These are phyloP conservation scores for Helicorthomorpha holstii DNA, from an alignment of 1,140 invertebrate species.

Conservation along the genomic window DNA sequence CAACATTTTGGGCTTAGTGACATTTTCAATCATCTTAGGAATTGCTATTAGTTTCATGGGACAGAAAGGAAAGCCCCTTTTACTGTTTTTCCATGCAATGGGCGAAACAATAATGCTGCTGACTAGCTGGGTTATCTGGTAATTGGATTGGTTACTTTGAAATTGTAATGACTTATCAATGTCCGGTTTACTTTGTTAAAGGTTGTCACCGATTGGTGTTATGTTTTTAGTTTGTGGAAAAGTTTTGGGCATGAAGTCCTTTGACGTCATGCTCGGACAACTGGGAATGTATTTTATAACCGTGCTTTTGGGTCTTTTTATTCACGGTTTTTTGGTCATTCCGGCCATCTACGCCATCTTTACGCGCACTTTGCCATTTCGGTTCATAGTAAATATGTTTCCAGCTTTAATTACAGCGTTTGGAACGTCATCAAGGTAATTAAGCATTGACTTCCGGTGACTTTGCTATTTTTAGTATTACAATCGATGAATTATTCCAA, in stretches of 20 bases:
- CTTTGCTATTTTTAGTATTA: too few species aligned
- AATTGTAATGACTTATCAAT: too few species aligned
- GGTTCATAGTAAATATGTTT: conserved; percentile 36
- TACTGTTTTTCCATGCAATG: conserved; percentile 52
- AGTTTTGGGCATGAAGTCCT: conserved; percentile 36
- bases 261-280: conserved; percentile 31
- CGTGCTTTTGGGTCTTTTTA: conserved; percentile 35
- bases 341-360: conserved; percentile 33
- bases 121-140: conserved; percentile 71
- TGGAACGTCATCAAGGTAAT: conserved; percentile 28
- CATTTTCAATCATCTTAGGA: conserved; percentile 56
- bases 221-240: conserved; percentile 36
- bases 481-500: too few species aligned
- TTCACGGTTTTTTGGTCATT: conserved; percentile 35
- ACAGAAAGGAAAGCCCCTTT: conserved; percentile 44
- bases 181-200: too few species aligned
- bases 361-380: conserved; percentile 36
- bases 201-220: conserved; percentile 45
- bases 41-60: conserved; percentile 61
- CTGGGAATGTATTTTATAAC: conserved; percentile 36
- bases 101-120: conserved; percentile 75
- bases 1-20: conserved; percentile 61
- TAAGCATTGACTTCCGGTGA: too few species aligned
- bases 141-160: too few species aligned
- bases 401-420: conserved; percentile 42